phyloP scores from a whole-genome alignment of 2,113 vertebrate species.

The Trogon melanurus region DNA sequence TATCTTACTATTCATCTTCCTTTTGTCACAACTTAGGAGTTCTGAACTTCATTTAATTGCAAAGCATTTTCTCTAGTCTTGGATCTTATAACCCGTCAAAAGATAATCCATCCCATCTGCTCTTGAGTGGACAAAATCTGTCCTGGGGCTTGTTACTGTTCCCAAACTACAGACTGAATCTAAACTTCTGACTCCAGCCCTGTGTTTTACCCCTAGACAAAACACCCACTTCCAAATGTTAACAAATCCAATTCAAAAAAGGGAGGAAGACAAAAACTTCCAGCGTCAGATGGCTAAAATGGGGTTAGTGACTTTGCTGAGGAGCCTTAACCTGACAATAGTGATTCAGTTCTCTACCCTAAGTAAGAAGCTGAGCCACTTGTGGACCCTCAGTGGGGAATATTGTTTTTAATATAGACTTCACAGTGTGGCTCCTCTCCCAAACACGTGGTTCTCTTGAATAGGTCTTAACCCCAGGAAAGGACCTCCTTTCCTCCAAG shows the following conservation, averaged over 20 bases:
- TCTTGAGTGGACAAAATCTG: constrained; percentile 10
- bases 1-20: neutral
- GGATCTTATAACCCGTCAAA: neutral
- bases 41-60: neutral
- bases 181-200: neutral
- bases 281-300: neutral
- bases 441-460: fast-evolving
- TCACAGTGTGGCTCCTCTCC: neutral
- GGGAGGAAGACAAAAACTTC: neutral
- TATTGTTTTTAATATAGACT: neutral
- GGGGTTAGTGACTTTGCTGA: neutral
- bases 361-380: neutral
- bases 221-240: neutral
- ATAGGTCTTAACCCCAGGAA: neutral
- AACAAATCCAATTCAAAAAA: neutral
- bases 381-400: neutral
- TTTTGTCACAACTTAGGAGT: neutral
- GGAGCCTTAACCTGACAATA: neutral
- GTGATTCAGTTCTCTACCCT: neutral
- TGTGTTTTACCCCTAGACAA: neutral
- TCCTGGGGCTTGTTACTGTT: neutral
- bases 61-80: neutral
- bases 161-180: neutral
- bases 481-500: neutral
- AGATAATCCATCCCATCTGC: constrained; percentile 30